These are phyloP conservation scores for Alosa sapidissima DNA, from an alignment of 2,797 vertebrate species.

Conservation along the genomic window DNA sequence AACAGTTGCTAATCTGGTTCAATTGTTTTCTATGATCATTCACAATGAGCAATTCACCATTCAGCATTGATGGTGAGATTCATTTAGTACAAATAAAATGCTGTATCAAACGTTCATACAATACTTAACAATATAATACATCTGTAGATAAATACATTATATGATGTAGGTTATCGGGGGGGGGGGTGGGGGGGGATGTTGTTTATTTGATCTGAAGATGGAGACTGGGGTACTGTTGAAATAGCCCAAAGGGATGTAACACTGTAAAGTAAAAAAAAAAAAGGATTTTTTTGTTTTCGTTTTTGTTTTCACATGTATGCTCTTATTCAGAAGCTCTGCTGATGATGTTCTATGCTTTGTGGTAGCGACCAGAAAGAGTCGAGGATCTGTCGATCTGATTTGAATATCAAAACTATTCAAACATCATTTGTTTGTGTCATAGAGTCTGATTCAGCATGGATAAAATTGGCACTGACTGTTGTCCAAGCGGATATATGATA, in stretches of 20 bases:
- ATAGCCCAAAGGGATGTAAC: constrained; percentile 15
- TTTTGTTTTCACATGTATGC: constrained; percentile 13
- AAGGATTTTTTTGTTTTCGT: constrained; percentile 32
- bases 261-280: constrained; percentile 27
- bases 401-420: constrained; percentile 5
- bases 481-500: constrained; percentile 44
- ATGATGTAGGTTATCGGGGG: constrained; percentile 34
- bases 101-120: constrained; percentile 30
- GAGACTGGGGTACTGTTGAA: constrained; percentile 9
- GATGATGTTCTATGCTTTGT: constrained; percentile 33
- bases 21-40: constrained; percentile 35
- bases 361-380: neutral
- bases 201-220: constrained; percentile 10
- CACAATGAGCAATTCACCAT: constrained; percentile 13
- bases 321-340: constrained; percentile 27
- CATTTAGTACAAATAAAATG: constrained; percentile 35
- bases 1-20: constrained; percentile 36
- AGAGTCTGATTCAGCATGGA: constrained; percentile 25
- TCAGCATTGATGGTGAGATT: constrained; percentile 35
- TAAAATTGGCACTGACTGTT: constrained; percentile 20
- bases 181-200: neutral
- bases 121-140: constrained; percentile 34
- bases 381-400: neutral
- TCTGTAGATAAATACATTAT: constrained; percentile 38
- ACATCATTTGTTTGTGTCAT: constrained; percentile 13